Evolutionary conservation across 2,113 vertebrate species (phyloP).

Genomic region (Etheostoma cragini): DNA sequence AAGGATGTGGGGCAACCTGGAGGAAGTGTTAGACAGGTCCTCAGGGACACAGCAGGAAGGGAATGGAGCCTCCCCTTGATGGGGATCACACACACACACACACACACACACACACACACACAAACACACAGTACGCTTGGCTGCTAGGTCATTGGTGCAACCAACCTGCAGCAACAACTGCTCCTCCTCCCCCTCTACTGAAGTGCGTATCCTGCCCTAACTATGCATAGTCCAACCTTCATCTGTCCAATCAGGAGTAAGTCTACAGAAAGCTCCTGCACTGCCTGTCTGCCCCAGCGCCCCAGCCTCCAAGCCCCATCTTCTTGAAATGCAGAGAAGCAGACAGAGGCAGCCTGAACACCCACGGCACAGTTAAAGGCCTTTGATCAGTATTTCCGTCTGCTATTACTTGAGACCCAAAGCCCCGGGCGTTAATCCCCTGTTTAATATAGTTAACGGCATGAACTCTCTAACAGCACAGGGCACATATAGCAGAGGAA

Average conservation of each 20-base stretch:
- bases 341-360: slow-evolving; percentile 72
- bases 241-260: slow-evolving; percentile 57
- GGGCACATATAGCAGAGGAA: slow-evolving; percentile 39
- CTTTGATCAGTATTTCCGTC: slow-evolving; percentile 81
- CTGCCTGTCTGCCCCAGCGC: slow-evolving; percentile 39
- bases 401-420: slow-evolving; percentile 77
- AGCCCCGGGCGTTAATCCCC: slow-evolving; percentile 75
- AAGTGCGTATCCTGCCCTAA: slow-evolving; percentile 44
- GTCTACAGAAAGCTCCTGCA: slow-evolving; percentile 37
- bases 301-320: slow-evolving; percentile 53
- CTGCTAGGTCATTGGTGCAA: slow-evolving; percentile 9
- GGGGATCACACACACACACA: background rate
- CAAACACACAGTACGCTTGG: background rate
- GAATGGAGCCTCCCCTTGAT: slow-evolving; percentile 17
- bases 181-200: slow-evolving; percentile 28
- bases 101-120: background rate
- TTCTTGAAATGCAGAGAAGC: slow-evolving; percentile 73
- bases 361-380: slow-evolving; percentile 76
- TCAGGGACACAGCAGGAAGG: slow-evolving; percentile 48
- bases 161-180: slow-evolving; percentile 26
- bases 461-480: slow-evolving; percentile 61
- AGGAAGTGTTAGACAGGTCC: slow-evolving; percentile 54
- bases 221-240: slow-evolving; percentile 63
- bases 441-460: slow-evolving; percentile 76
- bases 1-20: slow-evolving; percentile 54